Evolutionary conservation across 2,113 vertebrate species (phyloP).

Genomic region (Sigmodon hispidus): DNA sequence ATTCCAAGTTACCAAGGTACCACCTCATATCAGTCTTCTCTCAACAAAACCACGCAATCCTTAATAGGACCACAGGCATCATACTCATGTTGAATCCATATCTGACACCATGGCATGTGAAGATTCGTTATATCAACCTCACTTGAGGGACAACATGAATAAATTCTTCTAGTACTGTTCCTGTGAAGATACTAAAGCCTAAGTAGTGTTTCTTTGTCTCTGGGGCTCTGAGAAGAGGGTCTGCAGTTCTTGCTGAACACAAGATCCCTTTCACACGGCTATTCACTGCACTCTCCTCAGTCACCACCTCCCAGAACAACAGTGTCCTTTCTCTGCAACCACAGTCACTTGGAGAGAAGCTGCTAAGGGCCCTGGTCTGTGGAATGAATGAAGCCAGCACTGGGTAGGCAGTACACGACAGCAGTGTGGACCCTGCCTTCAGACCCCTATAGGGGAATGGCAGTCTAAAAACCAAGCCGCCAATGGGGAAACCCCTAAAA

Average conservation of each 20-base stretch:
- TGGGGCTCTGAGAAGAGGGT: conserved; percentile 49
- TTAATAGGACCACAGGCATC: background rate
- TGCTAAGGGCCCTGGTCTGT: conserved; percentile 62
- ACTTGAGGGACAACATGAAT: background rate
- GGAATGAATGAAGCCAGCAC: conserved; percentile 70
- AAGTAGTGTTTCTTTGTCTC: background rate
- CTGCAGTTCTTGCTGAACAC: conserved; percentile 57
- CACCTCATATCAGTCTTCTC: background rate
- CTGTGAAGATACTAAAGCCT: conserved; percentile 28
- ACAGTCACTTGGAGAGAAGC: conserved; percentile 69
- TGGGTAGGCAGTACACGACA: conserved; percentile 60
- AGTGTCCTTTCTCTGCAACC: conserved; percentile 71
- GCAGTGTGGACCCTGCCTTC: conserved; percentile 46
- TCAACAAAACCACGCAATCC: background rate
- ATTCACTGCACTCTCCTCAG: conserved; percentile 73
- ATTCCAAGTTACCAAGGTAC: background rate
- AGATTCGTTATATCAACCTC: background rate
- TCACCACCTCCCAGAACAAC: conserved; percentile 71
- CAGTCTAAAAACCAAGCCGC: conserved; percentile 59
- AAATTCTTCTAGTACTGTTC: conserved; percentile 2
- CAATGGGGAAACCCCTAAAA: conserved; percentile 48
- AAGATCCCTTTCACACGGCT: conserved; percentile 78
- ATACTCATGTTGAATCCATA: background rate
- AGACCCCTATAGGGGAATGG: conserved; percentile 39
- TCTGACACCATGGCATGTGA: background rate